phyloP scores from a whole-genome alignment of 2,113 vertebrate genomes.

The Tachuris rubrigastra region DNA sequence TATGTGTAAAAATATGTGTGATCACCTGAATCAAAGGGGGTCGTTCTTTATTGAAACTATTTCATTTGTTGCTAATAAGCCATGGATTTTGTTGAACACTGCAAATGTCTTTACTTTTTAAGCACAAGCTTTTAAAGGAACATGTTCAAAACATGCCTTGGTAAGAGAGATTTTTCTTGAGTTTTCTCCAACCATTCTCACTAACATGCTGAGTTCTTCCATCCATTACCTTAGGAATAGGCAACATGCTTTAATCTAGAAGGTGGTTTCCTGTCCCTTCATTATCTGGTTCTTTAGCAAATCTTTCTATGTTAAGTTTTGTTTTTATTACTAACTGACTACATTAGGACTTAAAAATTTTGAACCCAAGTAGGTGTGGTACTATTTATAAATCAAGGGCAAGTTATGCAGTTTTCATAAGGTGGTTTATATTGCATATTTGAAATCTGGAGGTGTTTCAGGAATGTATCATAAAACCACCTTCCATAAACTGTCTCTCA shows the following conservation, averaged over 20 bases:
- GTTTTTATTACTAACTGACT: constrained; percentile 42
- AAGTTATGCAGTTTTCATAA: constrained; percentile 74
- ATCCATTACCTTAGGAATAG: constrained; percentile 29
- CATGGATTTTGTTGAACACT: not conserved
- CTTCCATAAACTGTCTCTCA: constrained; percentile 77
- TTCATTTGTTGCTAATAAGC: not conserved
- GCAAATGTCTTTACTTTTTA: not conserved
- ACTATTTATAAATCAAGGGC: constrained; percentile 67
- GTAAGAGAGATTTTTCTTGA: constrained; percentile 37
- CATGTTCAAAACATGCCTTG: not conserved
- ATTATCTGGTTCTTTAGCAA: constrained; percentile 13
- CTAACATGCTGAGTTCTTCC: constrained; percentile 36
- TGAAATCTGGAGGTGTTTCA: constrained; percentile 80
- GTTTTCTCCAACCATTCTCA: constrained; percentile 22
- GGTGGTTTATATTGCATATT: constrained; percentile 76
- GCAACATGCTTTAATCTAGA: constrained; percentile 38
- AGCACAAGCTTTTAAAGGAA: not conserved
- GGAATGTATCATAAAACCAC: constrained; percentile 81
- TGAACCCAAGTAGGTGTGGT: constrained; percentile 65
- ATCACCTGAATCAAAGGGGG: not conserved
- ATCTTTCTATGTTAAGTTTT: constrained; percentile 24
- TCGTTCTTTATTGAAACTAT: not conserved
- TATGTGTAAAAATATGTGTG: not conserved
- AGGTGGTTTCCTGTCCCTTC: constrained; percentile 49
- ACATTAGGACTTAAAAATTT: constrained; percentile 45